phyloP scores from a whole-genome alignment of 2,888 invertebrate species.

The Caenorhabditis sulstoni region DNA sequence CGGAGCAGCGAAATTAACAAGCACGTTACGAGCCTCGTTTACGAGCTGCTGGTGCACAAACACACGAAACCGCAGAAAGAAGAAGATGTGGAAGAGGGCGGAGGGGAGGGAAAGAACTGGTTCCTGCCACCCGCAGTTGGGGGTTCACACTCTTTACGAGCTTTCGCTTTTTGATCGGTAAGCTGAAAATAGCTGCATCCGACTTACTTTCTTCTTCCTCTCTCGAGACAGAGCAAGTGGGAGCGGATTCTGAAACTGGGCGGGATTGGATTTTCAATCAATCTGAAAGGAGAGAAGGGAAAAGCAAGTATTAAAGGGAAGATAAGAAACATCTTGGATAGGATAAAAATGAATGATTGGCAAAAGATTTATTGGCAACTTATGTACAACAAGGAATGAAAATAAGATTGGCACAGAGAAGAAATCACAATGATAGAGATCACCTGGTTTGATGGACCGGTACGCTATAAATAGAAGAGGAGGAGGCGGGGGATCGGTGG shows the following conservation, averaged over 20 bases:
- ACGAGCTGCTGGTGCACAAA: constrained; percentile 2
- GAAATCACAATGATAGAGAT: constrained; percentile 12
- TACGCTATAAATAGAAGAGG: constrained; percentile 13
- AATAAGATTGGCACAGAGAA: neutral
- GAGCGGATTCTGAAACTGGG: too few species aligned
- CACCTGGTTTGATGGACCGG: constrained; percentile 48
- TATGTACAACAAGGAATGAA: constrained; percentile 14
- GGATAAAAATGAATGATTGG: neutral
- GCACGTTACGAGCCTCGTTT: constrained; percentile 43
- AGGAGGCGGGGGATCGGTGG: neutral
- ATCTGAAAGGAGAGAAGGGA: neutral
- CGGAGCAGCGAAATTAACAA: constrained; percentile 43
- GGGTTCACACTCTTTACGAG: constrained; percentile 17
- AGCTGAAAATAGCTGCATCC: constrained; percentile 4
- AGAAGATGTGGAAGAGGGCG: constrained; percentile 1
- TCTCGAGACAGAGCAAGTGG: too few species aligned
- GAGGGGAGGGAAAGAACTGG: constrained; percentile 1
- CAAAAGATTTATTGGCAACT: constrained; percentile 6
- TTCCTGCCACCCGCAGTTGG: constrained; percentile 4
- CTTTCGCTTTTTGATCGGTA: constrained; percentile 12
- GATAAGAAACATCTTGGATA: constrained; percentile 5
- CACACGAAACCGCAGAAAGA: neutral
- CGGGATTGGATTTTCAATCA: neutral
- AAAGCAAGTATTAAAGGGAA: neutral
- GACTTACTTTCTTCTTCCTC: neutral